Evolutionary conservation across 37 sponge, comb jelly and placozoan species (phyloP), one percentile per base, ranked within the genome.

Genomic region (Lycopodina hypogea): DNA sequence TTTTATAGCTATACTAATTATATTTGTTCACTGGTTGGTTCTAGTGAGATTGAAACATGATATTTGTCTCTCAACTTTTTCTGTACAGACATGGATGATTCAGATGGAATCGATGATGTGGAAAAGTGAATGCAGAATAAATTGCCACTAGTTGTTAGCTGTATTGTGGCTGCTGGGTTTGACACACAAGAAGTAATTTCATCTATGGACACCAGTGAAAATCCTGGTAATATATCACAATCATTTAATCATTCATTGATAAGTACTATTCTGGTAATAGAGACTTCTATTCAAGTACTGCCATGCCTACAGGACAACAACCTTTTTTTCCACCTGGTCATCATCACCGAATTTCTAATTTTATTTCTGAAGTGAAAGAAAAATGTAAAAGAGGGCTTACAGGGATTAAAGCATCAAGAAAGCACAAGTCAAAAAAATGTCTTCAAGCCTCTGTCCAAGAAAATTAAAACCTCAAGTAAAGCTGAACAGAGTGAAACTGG

Each of bases 301-400:
- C 37, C 11, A 26, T 52, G 53, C 24, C 14, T 3, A 41, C 17
- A 9, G 67, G 61, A 29, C 78, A n/a, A 65, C 30, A 4, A 62
- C 50, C 2, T 74, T 74, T 29, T 69, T 81, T 81, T 58, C 66
- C 65, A 18, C 82, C 82, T 42, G 82, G 82, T n/a, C 82, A 73
- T 56, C 64, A 39, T 1, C 41, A 50, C 48, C 36, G 57, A 18
- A 74, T 82, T 2, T 19, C 12, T 30, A 50, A 42, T 7, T 82
- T 82, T 82, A 52, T 82, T 8, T 8, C 41, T 18, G 67, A 72
- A 55, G 48, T 38, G 38, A 35, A 77, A 24, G 15, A 41, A 48
- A 28, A 28, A 22, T 28, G 2, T 21, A 45, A 41, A 21, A 35
- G 45, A 71, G 42, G 24, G 63, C 24, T 23, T 14, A 6, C 1